Evolutionary conservation across 1,140 invertebrate genomes (phyloP).

Genomic region (Sminthurinus signatus): DNA sequence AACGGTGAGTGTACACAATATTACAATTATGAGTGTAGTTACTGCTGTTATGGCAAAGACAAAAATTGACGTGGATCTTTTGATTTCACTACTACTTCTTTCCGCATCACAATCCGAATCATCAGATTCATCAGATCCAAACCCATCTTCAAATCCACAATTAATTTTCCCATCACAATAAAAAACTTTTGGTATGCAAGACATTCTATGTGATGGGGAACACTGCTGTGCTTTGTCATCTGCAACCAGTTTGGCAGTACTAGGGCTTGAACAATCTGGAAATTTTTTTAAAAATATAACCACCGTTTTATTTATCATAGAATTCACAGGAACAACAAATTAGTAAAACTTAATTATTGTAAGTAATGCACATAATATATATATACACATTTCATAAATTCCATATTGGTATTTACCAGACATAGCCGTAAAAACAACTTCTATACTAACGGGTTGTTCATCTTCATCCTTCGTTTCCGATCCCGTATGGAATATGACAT

Average conservation of each 20-base stretch:
- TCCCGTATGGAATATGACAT: conserved; percentile 33
- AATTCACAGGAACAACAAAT: not conserved
- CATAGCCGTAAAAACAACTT: conserved; percentile 36
- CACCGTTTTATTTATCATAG: not conserved
- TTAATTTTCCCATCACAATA: conserved; percentile 35
- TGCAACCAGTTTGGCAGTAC: not conserved
- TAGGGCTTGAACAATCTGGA: conserved; percentile 14
- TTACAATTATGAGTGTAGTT: conserved; percentile 31
- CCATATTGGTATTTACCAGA: conserved; percentile 15
- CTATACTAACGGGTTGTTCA: conserved; percentile 10
- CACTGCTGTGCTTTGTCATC: conserved; percentile 5
- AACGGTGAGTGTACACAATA: conserved; percentile 24
- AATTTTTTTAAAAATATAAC: not conserved
- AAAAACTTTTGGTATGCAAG: conserved; percentile 24
- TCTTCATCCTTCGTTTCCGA: conserved; percentile 7
- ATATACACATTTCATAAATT: not conserved
- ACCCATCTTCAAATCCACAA: conserved; percentile 37
- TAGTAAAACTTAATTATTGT: not conserved
- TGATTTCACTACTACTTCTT: conserved; percentile 1
- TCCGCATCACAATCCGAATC: conserved; percentile 1
- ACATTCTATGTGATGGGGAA: conserved; percentile 11
- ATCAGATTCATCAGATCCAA: conserved; percentile 31
- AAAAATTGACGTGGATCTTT: conserved; percentile 29
- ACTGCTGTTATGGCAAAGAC: conserved; percentile 36
- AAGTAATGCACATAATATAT: not conserved